These are phyloP conservation scores for Rotaria macrura DNA, from an alignment of 2,888 invertebrate genomes.

Conservation along the genomic window DNA sequence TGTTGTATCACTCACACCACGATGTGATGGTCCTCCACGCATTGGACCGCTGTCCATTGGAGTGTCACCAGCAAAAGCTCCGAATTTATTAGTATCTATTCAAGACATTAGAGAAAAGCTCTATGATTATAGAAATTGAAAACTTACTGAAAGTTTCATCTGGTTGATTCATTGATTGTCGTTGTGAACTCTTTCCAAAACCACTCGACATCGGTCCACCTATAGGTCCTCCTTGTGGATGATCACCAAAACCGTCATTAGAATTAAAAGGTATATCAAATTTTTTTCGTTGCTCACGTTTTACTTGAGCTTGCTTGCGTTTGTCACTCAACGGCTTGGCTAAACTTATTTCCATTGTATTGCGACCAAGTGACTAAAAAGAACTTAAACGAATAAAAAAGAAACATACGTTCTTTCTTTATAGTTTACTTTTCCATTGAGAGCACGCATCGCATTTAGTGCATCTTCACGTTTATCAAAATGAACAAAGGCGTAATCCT, in stretches of 20 bases:
- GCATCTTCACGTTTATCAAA: constrained; percentile 94
- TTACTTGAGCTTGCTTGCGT: constrained; percentile 60
- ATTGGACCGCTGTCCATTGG: background rate
- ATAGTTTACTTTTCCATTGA: constrained; percentile 40
- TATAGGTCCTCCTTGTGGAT: background rate
- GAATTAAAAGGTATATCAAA: background rate
- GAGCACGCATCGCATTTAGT: constrained; percentile 61
- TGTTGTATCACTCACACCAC: background rate
- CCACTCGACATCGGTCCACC: background rate
- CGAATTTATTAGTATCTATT: background rate
- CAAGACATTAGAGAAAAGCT: background rate
- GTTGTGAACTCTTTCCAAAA: background rate
- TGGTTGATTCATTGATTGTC: background rate
- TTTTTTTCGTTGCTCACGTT: background rate
- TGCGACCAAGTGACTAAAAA: constrained; percentile 40
- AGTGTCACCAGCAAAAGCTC: background rate
- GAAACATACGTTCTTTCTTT: background rate
- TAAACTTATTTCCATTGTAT: constrained; percentile 78
- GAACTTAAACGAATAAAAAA: background rate
- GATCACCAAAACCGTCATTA: background rate
- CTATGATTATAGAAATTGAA: background rate
- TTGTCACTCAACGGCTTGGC: constrained; percentile 98
- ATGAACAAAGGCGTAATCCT: constrained; percentile 98
- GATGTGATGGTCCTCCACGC: background rate
- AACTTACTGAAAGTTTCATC: background rate